A percentile compares a stretch with the other conserved stretches of the same genome.
Evolutionary conservation across 2,888 invertebrate genomes (phyloP).

Genomic region (Strigamia transsilvanica): DNA sequence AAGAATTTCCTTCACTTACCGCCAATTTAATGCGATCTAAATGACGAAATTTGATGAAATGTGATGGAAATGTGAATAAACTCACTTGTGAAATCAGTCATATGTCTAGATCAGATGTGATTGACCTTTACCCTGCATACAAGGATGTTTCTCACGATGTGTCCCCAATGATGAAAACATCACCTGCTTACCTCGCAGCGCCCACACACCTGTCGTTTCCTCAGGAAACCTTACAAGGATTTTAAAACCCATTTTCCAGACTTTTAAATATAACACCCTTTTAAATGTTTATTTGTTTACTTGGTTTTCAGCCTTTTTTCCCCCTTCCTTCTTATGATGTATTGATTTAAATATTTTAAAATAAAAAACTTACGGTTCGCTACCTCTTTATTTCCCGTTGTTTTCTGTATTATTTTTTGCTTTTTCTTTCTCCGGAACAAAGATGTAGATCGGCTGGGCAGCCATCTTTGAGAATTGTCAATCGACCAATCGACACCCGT

Average conservation of each 20-base stretch:
- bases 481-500: background rate
- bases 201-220: constrained; percentile 48
- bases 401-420: background rate
- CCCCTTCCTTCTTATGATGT: too few species aligned
- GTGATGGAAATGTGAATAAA: background rate
- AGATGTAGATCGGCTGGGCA: background rate
- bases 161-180: constrained; percentile 43
- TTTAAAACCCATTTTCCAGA: constrained; percentile 9
- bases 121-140: constrained; percentile 14
- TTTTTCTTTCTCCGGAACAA: background rate
- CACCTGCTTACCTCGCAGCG: constrained; percentile 48
- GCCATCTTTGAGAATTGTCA: background rate
- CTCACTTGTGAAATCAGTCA: constrained; percentile 3
- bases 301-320: background rate
- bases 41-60: background rate
- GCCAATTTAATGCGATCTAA: background rate
- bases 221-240: constrained; percentile 2
- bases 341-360: background rate
- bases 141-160: constrained; percentile 48
- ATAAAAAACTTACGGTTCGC: background rate
- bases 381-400: background rate
- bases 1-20: constrained; percentile 2
- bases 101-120: background rate
- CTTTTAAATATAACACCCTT: background rate
- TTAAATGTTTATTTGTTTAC: background rate